A percentile compares a stretch with the other conserved stretches of the same genome.
phyloP scores from a whole-genome alignment of 1,140 invertebrate genomes.

The Anoplolepis gracilipes region DNA sequence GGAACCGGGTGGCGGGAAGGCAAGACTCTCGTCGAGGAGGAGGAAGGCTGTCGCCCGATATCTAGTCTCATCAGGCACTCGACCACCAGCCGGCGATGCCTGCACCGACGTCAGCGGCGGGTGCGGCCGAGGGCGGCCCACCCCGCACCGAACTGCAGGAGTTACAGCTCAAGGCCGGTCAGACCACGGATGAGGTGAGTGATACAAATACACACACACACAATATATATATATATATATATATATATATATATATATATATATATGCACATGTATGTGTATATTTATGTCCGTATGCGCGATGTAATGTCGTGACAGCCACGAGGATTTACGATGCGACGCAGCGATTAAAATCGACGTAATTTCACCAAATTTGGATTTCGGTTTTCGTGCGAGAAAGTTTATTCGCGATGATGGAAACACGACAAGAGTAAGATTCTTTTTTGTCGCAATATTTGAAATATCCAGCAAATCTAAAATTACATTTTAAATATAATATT shows the following conservation, averaged over 20 bases:
- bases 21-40: background rate
- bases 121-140: constrained; percentile 88
- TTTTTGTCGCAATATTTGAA: background rate
- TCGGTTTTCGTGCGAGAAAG: background rate
- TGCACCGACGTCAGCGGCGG: constrained; percentile 87
- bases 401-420: background rate
- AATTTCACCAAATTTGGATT: background rate
- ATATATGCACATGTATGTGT: background rate
- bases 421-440: background rate
- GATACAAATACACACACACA: too few relatives aligned
- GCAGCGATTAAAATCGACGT: background rate
- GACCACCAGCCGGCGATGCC: constrained; percentile 82
- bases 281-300: background rate
- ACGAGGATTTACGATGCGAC: constrained; percentile 35
- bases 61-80: constrained; percentile 35
- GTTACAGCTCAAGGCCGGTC: constrained; percentile 94
- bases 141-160: constrained; percentile 95
- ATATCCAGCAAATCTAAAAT: background rate
- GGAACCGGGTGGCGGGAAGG: constrained; percentile 3
- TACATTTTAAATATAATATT: background rate
- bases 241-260: background rate
- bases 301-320: background rate
- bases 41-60: constrained; percentile 9
- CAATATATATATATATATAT: background rate
- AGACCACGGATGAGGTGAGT: constrained; percentile 95